Evolutionary conservation across 1,140 invertebrate species (phyloP).

Genomic region (Caenorhabditis remanei): DNA sequence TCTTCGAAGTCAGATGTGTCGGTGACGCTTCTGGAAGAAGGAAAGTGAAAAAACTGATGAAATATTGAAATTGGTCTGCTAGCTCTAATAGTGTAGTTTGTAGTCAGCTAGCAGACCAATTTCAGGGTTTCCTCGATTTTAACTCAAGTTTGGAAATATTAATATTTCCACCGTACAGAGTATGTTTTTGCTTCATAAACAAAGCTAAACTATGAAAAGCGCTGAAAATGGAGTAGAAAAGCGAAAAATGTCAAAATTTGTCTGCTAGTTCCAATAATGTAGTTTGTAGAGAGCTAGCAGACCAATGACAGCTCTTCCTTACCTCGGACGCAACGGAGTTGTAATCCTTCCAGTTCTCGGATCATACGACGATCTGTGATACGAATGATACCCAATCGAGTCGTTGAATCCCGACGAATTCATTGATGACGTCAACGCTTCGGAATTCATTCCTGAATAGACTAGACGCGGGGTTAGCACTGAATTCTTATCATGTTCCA

Average conservation of each 20-base stretch:
- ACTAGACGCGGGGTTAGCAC: not conserved
- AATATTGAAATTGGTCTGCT: no score
- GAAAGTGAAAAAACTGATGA: not conserved
- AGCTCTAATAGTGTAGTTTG: not conserved
- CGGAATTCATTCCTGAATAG: conserved; percentile 44
- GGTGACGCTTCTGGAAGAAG: conserved; percentile 27
- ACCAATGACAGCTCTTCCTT: not conserved
- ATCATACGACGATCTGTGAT: conserved; percentile 46
- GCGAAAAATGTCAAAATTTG: not conserved
- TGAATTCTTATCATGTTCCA: not conserved
- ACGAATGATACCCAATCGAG: conserved; percentile 45
- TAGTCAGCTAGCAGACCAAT: not conserved
- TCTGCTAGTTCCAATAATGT: no score
- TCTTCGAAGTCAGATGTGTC: conserved; percentile 18
- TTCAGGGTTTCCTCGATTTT: no score
- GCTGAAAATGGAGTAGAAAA: no score
- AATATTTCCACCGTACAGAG: no score
- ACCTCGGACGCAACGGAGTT: conserved; percentile 15
- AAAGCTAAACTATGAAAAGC: no score
- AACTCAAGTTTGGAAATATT: no score
- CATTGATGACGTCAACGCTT: conserved; percentile 45
- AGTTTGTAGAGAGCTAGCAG: not conserved
- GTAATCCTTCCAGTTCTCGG: not conserved
- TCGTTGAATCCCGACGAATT: conserved; percentile 48
- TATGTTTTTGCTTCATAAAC: no score